Conservation (phyloP, 2,113 vertebrate species). For the Setophaga coronata region DNA sequence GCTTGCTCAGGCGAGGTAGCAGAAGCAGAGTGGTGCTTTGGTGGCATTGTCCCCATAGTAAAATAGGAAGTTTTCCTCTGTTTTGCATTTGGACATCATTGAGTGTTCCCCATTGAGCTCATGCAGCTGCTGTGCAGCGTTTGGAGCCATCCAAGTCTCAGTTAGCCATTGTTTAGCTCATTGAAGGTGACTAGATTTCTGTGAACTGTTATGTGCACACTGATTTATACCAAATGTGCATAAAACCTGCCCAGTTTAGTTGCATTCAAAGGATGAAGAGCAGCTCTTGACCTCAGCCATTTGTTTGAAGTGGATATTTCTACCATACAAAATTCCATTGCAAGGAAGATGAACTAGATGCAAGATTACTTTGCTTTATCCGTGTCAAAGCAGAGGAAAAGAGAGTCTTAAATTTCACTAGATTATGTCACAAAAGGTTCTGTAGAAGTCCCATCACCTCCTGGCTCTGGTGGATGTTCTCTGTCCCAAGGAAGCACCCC, state of each 20-base stretch:
- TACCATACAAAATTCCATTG: background rate
- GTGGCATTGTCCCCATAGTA: background rate
- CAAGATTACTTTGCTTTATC: background rate
- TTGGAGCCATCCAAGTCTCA: background rate
- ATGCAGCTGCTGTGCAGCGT: background rate
- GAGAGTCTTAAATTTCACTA: background rate
- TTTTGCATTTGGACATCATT: background rate
- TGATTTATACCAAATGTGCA: background rate
- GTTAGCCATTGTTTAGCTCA: background rate
- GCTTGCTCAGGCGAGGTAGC: background rate
- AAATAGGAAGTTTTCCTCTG: background rate
- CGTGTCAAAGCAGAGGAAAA: background rate
- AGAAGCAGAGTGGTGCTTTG: background rate
- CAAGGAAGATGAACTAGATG: background rate
- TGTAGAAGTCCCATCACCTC: background rate
- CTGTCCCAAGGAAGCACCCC: background rate
- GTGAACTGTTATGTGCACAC: background rate
- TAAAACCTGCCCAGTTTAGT: background rate
- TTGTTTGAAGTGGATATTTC: background rate
- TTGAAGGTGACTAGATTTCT: background rate
- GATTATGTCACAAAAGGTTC: background rate
- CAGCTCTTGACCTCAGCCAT: background rate
- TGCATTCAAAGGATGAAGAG: background rate
- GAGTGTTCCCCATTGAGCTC: background rate
- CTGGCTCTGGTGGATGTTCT: background rate